phyloP scores from a whole-genome alignment of 1,140 invertebrate genomes.

The Octopus sinensis region DNA sequence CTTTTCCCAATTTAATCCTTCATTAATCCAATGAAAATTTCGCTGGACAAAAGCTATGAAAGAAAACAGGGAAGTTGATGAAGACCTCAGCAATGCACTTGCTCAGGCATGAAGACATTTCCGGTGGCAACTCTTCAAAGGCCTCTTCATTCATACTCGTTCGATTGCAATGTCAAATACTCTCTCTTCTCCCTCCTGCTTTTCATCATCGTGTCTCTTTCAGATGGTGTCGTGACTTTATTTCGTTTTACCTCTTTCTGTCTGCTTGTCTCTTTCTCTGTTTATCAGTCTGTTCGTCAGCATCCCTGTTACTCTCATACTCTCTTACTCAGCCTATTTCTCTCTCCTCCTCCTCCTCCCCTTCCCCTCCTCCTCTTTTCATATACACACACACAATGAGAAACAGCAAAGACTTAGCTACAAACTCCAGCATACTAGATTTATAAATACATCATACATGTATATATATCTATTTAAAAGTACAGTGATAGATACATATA shows the following conservation, averaged over 20 bases:
- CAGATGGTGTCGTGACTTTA: not conserved
- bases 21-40: not conserved
- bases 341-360: not conserved
- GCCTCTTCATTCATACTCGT: not conserved
- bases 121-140: not conserved
- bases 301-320: not conserved
- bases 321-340: not conserved
- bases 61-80: not conserved
- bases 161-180: not conserved
- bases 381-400: not conserved
- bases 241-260: not conserved
- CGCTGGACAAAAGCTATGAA: slow-evolving; percentile 3
- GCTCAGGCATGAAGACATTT: slow-evolving; percentile 6
- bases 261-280: not conserved
- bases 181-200: not conserved
- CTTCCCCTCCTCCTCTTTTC: not conserved
- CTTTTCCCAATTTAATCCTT: slow-evolving; percentile 4
- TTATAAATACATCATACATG: too few relatives aligned
- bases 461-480: too few relatives aligned
- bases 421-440: too few relatives aligned
- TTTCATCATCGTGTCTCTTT: not conserved
- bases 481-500: too few relatives aligned
- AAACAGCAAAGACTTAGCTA: too few relatives aligned
- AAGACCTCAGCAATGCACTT: slow-evolving; percentile 1
- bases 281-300: not conserved